A percentile compares a stretch with the other conserved stretches of the same genome.
Conservation (phyloP, 2,113 vertebrate genomes). For the Labrus mixtus region DNA sequence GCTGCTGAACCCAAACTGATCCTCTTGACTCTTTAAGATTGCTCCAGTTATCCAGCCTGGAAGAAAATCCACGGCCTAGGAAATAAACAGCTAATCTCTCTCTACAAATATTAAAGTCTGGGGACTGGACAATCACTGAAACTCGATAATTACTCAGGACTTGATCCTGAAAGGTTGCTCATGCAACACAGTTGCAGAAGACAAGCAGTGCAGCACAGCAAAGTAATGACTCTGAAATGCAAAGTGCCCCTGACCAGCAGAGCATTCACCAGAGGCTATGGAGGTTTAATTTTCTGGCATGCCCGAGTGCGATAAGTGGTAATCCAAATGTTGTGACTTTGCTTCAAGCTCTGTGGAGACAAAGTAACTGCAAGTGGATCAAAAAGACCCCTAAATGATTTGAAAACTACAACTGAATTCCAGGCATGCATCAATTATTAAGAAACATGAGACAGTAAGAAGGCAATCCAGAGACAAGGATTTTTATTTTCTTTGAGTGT, state of each 20-base stretch:
- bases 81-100: constrained; percentile 44
- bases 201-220: constrained; percentile 47
- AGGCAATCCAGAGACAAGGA: background rate
- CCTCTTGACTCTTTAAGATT: constrained; percentile 44
- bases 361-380: constrained; percentile 27
- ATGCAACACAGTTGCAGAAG: constrained; percentile 9
- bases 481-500: constrained; percentile 1
- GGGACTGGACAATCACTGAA: constrained; percentile 18
- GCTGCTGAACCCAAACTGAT: constrained; percentile 51
- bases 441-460: constrained; percentile 33
- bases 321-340: constrained; percentile 64
- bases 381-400: constrained; percentile 3
- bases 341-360: constrained; percentile 60
- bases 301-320: constrained; percentile 67
- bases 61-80: constrained; percentile 14
- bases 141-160: constrained; percentile 26
- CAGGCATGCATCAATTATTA: constrained; percentile 66
- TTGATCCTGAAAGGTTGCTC: constrained; percentile 20
- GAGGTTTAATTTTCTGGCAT: constrained; percentile 67
- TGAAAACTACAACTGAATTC: constrained; percentile 41
- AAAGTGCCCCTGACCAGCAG: constrained; percentile 60
- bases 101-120: constrained; percentile 24
- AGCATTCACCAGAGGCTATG: constrained; percentile 60
- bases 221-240: constrained; percentile 60
- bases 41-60: constrained; percentile 45